Percentiles rank a stretch among this genome's conserved stretches.
Conservation (phyloP, 2,113 vertebrate species). For the Prinia subflava region DNA sequence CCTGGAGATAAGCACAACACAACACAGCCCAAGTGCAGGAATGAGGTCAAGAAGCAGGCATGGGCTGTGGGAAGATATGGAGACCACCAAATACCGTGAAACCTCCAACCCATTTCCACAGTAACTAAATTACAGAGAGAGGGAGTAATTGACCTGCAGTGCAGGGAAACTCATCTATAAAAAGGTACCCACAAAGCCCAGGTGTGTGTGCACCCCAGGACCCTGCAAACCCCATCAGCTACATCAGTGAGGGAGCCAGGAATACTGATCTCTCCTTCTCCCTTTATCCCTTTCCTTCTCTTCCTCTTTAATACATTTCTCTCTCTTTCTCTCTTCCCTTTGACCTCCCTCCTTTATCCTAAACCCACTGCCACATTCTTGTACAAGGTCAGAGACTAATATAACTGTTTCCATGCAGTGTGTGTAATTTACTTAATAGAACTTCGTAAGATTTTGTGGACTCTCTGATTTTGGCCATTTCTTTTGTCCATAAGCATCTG, state of each 20-base stretch:
- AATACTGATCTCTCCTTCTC: neutral
- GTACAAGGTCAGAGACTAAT: neutral
- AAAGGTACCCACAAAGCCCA: neutral
- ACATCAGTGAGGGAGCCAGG: neutral
- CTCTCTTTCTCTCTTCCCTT: neutral
- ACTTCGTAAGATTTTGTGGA: neutral
- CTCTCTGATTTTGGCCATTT: neutral
- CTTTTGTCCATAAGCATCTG: neutral
- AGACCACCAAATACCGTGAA: neutral
- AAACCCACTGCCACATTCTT: neutral
- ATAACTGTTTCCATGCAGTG: neutral
- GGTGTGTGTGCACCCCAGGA: neutral
- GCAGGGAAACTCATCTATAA: neutral
- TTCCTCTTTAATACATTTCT: neutral
- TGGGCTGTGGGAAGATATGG: neutral
- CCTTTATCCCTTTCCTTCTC: neutral
- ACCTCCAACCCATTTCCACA: neutral
- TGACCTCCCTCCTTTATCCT: neutral
- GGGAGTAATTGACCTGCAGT: neutral
- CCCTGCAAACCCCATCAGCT: neutral
- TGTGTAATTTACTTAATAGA: neutral
- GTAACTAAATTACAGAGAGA: neutral
- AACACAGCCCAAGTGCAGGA: neutral
- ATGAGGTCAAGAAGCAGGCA: neutral
- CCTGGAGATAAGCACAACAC: neutral